A percentile compares a stretch with the other conserved stretches of the same genome.
phyloP scores from a whole-genome alignment of 2,113 vertebrate species.

The Oncorhynchus clarkii region DNA sequence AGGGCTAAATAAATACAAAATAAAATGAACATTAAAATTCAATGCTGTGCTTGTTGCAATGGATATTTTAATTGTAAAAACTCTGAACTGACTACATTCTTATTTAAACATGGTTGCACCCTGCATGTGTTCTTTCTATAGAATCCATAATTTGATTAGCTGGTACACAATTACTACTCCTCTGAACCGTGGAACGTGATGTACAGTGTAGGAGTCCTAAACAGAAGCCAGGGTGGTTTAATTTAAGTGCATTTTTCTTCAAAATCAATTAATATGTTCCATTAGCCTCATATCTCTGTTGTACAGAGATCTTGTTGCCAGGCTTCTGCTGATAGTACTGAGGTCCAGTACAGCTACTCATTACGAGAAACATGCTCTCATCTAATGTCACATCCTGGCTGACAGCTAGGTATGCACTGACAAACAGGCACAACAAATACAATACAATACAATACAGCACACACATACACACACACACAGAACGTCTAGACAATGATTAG shows the following conservation, averaged over 20 bases:
- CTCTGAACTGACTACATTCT: too few species aligned
- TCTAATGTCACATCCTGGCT: slow-evolving; percentile 34
- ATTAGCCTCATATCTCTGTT: slow-evolving; percentile 42
- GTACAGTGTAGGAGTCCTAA: neutral
- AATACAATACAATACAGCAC: neutral
- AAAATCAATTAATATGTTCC: neutral
- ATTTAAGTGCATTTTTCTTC: too few species aligned
- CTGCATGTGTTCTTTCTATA: too few species aligned
- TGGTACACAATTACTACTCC: too few species aligned
- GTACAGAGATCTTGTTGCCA: slow-evolving; percentile 41
- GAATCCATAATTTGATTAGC: too few species aligned
- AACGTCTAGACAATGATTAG: neutral
- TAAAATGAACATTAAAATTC: too few species aligned
- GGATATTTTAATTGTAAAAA: too few species aligned
- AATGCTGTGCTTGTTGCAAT: too few species aligned
- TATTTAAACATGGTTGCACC: too few species aligned
- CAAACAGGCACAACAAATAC: neutral
- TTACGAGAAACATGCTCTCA: slow-evolving; percentile 22
- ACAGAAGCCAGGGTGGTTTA: neutral
- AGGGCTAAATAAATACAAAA: too few species aligned
- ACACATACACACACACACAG: neutral
- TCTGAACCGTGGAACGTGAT: too few species aligned
- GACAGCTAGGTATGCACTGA: neutral
- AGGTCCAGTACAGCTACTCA: slow-evolving; percentile 33
- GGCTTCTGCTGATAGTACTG: slow-evolving; percentile 29